Conservation (phyloP, 2,797 vertebrate genomes). For the Melanogrammus aeglefinus region DNA sequence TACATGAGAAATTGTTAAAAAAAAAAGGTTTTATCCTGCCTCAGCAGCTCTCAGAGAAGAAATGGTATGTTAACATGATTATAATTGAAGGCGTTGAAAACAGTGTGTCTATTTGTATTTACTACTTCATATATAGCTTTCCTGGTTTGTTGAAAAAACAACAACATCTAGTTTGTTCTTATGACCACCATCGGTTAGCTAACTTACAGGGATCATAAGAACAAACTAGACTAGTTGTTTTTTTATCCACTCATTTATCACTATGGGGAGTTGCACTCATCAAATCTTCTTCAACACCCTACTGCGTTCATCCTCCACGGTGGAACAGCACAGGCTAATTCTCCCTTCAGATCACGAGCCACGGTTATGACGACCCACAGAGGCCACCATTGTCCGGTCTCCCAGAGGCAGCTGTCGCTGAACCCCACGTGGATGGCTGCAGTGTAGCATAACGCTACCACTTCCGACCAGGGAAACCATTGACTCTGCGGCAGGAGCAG, state of each 20-base stretch:
- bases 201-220: background rate
- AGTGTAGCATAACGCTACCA: slow-evolving; percentile 48
- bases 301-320: background rate
- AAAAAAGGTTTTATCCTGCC: background rate
- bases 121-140: background rate
- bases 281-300: background rate
- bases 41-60: background rate
- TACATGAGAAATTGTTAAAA: background rate
- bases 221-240: background rate
- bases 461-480: slow-evolving; percentile 27
- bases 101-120: background rate
- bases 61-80: background rate
- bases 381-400: background rate
- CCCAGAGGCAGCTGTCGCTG: background rate
- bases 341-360: background rate
- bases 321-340: background rate
- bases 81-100: background rate
- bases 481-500: slow-evolving; percentile 32
- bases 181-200: background rate
- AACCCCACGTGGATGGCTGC: slow-evolving; percentile 41
- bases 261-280: background rate
- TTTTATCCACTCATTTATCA: background rate
- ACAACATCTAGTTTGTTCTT: background rate
- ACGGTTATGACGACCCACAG: background rate
- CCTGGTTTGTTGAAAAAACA: background rate